Evolutionary conservation across 2,888 invertebrate species (phyloP).

Genomic region (Galerucella nymphaeae): DNA sequence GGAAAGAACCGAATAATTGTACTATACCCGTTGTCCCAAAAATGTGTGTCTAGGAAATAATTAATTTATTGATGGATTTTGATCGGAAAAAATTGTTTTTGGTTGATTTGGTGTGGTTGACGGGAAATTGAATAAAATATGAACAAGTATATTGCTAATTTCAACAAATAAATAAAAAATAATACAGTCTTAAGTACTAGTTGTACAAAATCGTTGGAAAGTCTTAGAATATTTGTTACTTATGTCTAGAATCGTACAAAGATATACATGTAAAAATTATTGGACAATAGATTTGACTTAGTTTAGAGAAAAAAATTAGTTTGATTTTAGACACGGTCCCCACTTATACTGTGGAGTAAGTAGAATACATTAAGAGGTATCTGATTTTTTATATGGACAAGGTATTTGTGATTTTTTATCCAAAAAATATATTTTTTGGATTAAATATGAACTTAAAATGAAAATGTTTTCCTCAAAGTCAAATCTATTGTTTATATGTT

Average conservation of each 20-base stretch:
- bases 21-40: too few species aligned
- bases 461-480: background rate
- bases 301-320: background rate
- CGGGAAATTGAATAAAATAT: conserved; percentile 31
- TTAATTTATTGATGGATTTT: too few species aligned
- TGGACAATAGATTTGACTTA: background rate
- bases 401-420: too few species aligned
- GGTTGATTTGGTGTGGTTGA: background rate
- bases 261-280: background rate
- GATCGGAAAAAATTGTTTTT: too few species aligned
- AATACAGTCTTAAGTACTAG: conserved; percentile 37
- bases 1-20: too few species aligned
- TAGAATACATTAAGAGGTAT: too few species aligned
- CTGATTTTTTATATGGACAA: too few species aligned
- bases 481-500: background rate
- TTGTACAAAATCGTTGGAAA: conserved; percentile 35
- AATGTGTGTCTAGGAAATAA: too few species aligned
- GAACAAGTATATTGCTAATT: conserved; percentile 42
- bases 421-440: too few species aligned
- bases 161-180: conserved; percentile 46
- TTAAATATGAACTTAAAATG: too few species aligned
- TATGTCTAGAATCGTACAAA: background rate
- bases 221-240: background rate
- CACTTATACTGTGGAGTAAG: too few species aligned
- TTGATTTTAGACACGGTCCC: too few species aligned